Percentiles rank a stretch among this genome's conserved stretches.
Evolutionary conservation across 2,113 vertebrate genomes (phyloP).

Genomic region (Myrmophylax atrothorax): DNA sequence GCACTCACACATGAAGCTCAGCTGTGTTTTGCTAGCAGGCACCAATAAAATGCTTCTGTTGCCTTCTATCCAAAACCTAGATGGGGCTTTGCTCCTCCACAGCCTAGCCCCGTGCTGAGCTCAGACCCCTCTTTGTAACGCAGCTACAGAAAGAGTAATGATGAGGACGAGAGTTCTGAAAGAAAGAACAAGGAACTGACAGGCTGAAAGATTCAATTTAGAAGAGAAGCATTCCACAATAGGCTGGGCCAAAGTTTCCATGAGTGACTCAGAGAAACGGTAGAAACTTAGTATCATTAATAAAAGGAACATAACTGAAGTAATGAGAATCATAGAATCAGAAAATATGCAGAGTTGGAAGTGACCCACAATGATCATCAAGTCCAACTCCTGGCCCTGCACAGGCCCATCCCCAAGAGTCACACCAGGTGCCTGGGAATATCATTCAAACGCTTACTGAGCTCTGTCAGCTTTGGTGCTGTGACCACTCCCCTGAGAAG

Average conservation of each 20-base stretch:
- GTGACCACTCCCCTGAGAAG: not conserved
- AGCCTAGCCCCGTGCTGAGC: not conserved
- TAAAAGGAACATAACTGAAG: not conserved
- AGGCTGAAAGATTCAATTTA: not conserved
- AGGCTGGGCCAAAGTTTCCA: not conserved
- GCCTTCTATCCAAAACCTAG: not conserved
- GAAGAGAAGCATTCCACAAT: not conserved
- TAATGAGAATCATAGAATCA: not conserved
- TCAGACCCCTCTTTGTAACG: not conserved
- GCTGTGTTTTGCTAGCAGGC: not conserved
- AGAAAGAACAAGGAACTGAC: not conserved
- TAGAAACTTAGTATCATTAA: not conserved
- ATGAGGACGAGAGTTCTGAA: not conserved
- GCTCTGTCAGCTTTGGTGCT: not conserved
- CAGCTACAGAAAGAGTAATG: not conserved
- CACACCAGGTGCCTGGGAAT: not conserved
- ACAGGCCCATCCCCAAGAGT: not conserved
- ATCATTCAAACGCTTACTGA: not conserved
- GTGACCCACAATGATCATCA: not conserved
- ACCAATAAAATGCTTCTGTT: not conserved
- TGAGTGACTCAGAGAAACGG: not conserved
- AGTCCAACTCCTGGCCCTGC: not conserved
- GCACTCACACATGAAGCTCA: slow-evolving; percentile 60
- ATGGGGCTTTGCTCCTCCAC: not conserved
- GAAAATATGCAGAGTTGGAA: not conserved